These are phyloP conservation scores for Eugnorisma glareosa DNA, from an alignment of 2,888 invertebrate species.

Conservation along the genomic window DNA sequence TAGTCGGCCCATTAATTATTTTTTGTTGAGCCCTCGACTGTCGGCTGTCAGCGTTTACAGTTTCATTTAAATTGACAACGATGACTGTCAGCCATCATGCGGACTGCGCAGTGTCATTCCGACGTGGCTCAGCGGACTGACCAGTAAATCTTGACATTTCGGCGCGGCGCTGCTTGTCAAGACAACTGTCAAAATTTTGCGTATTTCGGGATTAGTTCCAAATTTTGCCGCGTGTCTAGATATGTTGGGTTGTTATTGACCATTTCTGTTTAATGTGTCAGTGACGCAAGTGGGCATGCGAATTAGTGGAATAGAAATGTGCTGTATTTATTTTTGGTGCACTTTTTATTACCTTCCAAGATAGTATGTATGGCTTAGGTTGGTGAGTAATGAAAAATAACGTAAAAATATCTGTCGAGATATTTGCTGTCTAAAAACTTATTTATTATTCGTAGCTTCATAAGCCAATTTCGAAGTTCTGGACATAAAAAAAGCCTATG, in stretches of 20 bases:
- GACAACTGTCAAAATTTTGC: conserved; percentile 21
- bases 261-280: conserved; percentile 46
- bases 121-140: conserved; percentile 5
- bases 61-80: conserved; percentile 83
- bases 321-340: conserved; percentile 17
- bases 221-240: background rate
- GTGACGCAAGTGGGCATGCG: conserved; percentile 40
- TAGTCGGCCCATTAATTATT: conserved; percentile 87
- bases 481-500: background rate
- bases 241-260: conserved; percentile 34
- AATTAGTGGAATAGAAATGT: conserved; percentile 42
- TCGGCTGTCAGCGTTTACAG: conserved; percentile 79
- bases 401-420: background rate
- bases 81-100: conserved; percentile 71
- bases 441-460: background rate
- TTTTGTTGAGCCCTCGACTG: conserved; percentile 84
- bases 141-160: conserved; percentile 24
- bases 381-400: background rate
- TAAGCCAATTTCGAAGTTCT: background rate
- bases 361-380: background rate
- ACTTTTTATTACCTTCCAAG: background rate
- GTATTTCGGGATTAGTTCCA: background rate
- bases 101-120: conserved; percentile 65
- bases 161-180: conserved; percentile 16
- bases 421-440: background rate